Percentiles rank a stretch among this genome's conserved stretches.
phyloP scores from a whole-genome alignment of 23 tunicate species.

The Halocynthia aurantium region DNA sequence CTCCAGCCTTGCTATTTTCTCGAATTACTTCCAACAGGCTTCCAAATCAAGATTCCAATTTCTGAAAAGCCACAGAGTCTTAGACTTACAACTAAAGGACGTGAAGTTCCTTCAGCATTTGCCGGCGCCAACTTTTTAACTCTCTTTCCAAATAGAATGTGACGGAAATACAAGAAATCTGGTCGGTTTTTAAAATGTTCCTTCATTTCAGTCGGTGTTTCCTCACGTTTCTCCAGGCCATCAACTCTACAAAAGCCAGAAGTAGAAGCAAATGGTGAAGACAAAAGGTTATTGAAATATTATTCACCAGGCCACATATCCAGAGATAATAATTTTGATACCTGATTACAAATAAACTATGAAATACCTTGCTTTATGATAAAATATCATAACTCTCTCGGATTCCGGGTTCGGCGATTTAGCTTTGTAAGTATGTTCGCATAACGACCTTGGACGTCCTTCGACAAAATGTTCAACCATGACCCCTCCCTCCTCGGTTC shows the following conservation, averaged over 20 bases:
- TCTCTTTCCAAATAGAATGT: conserved; percentile 64
- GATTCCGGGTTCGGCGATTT: conserved; percentile 59
- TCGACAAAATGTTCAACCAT: conserved; percentile 75
- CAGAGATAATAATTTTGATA: background rate
- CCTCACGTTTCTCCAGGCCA: conserved; percentile 56
- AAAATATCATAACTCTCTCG: conserved; percentile 80
- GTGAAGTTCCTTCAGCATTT: conserved; percentile 53
- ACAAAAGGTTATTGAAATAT: background rate
- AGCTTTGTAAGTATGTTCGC: conserved; percentile 66
- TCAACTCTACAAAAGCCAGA: conserved; percentile 41
- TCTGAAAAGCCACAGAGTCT: too few relatives aligned
- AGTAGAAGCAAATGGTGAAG: background rate
- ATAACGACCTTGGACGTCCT: conserved; percentile 61
- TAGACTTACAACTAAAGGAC: conserved; percentile 70
- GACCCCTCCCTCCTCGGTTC: conserved; percentile 48
- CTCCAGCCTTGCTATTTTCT: too few relatives aligned
- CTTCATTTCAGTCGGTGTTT: conserved; percentile 67
- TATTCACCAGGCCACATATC: background rate
- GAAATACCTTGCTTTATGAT: conserved; percentile 60
- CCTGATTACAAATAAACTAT: background rate
- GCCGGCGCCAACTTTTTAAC: conserved; percentile 65
- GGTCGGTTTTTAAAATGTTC: conserved; percentile 80
- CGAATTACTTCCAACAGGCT: too few relatives aligned
- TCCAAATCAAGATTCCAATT: too few relatives aligned
- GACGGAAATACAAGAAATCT: conserved; percentile 78